A percentile compares a stretch with the other conserved stretches of the same genome.
Conservation (phyloP, 2,797 vertebrate genomes). For the Gymnoscopelus microlampas region DNA sequence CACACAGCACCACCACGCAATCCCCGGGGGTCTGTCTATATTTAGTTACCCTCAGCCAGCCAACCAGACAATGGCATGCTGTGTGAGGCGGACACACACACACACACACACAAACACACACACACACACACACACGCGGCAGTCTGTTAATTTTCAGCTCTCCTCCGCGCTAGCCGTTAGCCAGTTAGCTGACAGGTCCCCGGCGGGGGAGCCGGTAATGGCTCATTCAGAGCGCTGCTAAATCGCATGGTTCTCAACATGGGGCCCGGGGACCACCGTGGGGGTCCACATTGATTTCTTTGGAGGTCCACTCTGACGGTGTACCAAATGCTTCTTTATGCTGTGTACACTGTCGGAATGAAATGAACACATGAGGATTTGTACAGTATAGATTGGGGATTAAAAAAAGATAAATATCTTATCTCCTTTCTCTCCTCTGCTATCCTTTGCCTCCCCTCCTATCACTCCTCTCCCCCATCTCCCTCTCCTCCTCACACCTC, state of each 20-base stretch:
- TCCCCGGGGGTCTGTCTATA: conserved; percentile 81
- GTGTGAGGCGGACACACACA: conserved; percentile 70
- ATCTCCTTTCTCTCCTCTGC: conserved; percentile 4
- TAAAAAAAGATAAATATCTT: too few relatives aligned
- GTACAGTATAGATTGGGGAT: too few relatives aligned
- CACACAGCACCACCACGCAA: conserved; percentile 5
- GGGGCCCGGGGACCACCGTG: conserved; percentile 33
- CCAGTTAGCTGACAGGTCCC: conserved; percentile 84
- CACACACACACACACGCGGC: conserved; percentile 66
- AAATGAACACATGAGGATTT: too few relatives aligned
- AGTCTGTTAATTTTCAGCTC: conserved; percentile 89
- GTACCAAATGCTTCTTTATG: too few relatives aligned
- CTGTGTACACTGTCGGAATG: too few relatives aligned
- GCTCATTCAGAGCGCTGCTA: conserved; percentile 83
- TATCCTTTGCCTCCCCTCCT: conserved; percentile 26
- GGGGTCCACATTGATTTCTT: too few relatives aligned
- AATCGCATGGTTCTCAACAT: conserved; percentile 60
- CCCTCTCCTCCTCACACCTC: too few relatives aligned
- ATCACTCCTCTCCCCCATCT: background rate
- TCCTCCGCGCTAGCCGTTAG: conserved; percentile 83
- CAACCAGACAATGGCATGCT: conserved; percentile 84
- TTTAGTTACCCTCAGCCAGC: conserved; percentile 83
- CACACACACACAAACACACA: background rate
- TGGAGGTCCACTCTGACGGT: too few relatives aligned
- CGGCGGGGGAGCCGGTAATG: conserved; percentile 87